These are phyloP conservation scores for Salpingus planirostris DNA, from an alignment of 2,888 invertebrate species.

Conservation along the genomic window DNA sequence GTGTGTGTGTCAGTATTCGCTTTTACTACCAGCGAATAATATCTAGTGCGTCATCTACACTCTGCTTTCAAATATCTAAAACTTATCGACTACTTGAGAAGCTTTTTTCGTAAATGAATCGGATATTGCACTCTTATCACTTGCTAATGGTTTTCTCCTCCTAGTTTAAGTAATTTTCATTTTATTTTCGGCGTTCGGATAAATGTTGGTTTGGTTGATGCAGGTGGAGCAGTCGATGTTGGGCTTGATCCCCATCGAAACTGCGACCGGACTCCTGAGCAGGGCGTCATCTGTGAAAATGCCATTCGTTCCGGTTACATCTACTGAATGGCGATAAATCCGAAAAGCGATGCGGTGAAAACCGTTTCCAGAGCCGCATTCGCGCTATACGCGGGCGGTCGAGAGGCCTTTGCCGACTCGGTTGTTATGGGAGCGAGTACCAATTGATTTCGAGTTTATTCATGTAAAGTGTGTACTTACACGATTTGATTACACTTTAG, in stretches of 20 bases:
- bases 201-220: slow-evolving; percentile 22
- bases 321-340: slow-evolving; percentile 5
- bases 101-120: too few relatives aligned
- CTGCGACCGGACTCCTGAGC: slow-evolving; percentile 21
- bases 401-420: slow-evolving; percentile 7
- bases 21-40: too few relatives aligned
- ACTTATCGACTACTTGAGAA: too few relatives aligned
- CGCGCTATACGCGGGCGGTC: background rate
- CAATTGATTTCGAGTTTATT: slow-evolving; percentile 26
- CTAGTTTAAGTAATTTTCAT: slow-evolving; percentile 24
- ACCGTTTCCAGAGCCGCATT: background rate
- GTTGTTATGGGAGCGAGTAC: slow-evolving; percentile 22
- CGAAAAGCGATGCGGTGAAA: slow-evolving; percentile 1
- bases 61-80: too few relatives aligned
- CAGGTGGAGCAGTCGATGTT: slow-evolving; percentile 29
- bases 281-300: slow-evolving; percentile 25
- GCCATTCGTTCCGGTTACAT: slow-evolving; percentile 5
- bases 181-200: slow-evolving; percentile 16
- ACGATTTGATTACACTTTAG: slow-evolving; percentile 39
- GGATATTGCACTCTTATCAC: slow-evolving; percentile 10
- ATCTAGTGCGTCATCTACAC: too few relatives aligned
- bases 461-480: slow-evolving; percentile 33
- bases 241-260: slow-evolving; percentile 26
- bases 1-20: too few relatives aligned
- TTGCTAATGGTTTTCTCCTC: slow-evolving; percentile 5